Evolutionary conservation across 2,888 invertebrate genomes (phyloP).

Genomic region (Apotomis betuletana): DNA sequence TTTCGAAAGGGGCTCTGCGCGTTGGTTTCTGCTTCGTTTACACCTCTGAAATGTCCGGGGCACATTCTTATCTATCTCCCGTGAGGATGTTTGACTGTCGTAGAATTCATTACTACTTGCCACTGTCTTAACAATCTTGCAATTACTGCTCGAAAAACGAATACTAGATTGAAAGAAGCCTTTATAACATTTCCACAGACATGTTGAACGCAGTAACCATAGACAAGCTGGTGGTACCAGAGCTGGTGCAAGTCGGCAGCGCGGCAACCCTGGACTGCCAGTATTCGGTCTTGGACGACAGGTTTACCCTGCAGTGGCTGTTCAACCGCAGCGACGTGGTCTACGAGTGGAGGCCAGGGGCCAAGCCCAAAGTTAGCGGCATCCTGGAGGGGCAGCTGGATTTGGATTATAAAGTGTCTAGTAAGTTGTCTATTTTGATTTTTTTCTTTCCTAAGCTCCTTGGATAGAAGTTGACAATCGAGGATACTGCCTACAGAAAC

Average conservation of each 20-base stretch:
- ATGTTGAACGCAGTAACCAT: constrained; percentile 50
- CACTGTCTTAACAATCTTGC: too few relatives aligned
- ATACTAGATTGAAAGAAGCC: too few relatives aligned
- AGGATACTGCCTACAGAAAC: too few relatives aligned
- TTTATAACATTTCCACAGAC: constrained; percentile 25
- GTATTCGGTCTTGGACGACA: constrained; percentile 48
- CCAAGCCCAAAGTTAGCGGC: constrained; percentile 47
- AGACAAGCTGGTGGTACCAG: constrained; percentile 54
- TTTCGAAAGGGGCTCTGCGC: too few relatives aligned
- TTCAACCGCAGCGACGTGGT: constrained; percentile 47
- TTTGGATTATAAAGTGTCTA: constrained; percentile 45
- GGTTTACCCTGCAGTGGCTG: constrained; percentile 53
- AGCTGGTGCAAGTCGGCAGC: constrained; percentile 50
- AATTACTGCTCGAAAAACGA: too few relatives aligned
- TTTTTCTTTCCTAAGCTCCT: too few relatives aligned
- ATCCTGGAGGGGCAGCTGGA: constrained; percentile 49
- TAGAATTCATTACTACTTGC: too few relatives aligned
- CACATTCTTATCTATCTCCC: too few relatives aligned
- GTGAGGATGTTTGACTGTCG: too few relatives aligned
- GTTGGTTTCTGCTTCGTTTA: too few relatives aligned
- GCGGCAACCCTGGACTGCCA: constrained; percentile 52
- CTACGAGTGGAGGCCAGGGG: constrained; percentile 51
- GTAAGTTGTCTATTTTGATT: constrained; percentile 44
- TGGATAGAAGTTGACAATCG: too few relatives aligned
- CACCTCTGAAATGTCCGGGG: too few relatives aligned